These are phyloP conservation scores for Rhabdophis nuchalis DNA, from an alignment of 2,797 vertebrate genomes.

Conservation along the genomic window DNA sequence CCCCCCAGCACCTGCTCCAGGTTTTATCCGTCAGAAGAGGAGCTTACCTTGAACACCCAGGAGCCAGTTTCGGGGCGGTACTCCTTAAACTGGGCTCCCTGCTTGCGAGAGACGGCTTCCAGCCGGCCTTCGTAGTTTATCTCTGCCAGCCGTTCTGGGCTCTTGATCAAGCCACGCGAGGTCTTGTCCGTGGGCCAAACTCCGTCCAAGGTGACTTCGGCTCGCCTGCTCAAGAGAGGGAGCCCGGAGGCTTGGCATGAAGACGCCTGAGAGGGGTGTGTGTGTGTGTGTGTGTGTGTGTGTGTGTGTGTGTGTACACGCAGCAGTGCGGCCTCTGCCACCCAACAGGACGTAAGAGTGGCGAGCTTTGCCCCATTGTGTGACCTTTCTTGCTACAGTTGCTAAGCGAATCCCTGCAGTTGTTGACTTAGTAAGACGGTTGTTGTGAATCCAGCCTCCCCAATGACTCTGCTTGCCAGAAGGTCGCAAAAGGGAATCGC, in stretches of 20 bases:
- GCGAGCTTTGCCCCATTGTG: neutral
- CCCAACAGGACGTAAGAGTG: no score
- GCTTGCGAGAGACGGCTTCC: slow-evolving; percentile 85
- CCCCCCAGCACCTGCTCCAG: rapidly evolving
- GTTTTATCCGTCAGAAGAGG: neutral
- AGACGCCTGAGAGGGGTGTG: rapidly evolving
- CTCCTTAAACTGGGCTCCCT: slow-evolving; percentile 92
- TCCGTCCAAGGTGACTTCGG: slow-evolving; percentile 91
- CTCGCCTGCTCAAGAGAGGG: slow-evolving; percentile 69
- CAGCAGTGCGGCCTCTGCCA: neutral
- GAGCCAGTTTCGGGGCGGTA: slow-evolving; percentile 92
- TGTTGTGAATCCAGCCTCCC: no score
- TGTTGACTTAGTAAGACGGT: neutral
- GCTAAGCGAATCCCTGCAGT: neutral
- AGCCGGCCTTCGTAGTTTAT: slow-evolving; percentile 91
- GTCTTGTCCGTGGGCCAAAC: slow-evolving; percentile 97
- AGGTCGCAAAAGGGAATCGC: no score
- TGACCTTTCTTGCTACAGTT: neutral
- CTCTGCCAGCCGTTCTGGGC: slow-evolving; percentile 83
- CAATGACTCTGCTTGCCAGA: no score
- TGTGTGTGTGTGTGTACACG: neutral
- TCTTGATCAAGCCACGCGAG: slow-evolving; percentile 85
- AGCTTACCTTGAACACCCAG: slow-evolving; percentile 93
- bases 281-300: neutral
- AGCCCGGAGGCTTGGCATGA: rapidly evolving